phyloP scores from a whole-genome alignment of 2,113 vertebrate species.

The Grallaria varia region DNA sequence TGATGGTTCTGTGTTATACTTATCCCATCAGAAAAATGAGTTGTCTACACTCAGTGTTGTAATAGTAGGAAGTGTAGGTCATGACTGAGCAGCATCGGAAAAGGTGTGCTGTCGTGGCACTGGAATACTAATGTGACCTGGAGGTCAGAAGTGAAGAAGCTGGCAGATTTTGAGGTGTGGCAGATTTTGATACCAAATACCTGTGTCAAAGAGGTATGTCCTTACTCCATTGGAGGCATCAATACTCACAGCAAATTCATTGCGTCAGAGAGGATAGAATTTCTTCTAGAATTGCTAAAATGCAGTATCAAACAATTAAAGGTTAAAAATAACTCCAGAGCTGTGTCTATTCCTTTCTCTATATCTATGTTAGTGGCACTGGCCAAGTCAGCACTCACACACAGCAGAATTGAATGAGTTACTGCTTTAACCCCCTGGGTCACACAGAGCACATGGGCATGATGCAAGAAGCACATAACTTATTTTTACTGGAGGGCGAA shows the following conservation, averaged over 20 bases:
- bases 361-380: not conserved
- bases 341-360: not conserved
- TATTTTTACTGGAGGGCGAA: not conserved
- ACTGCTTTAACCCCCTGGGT: not conserved
- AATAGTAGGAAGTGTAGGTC: not conserved
- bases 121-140: not conserved
- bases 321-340: not conserved
- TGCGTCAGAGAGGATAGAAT: not conserved
- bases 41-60: not conserved
- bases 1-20: not conserved
- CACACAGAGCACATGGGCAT: not conserved
- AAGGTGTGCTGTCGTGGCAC: not conserved
- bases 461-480: not conserved
- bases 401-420: not conserved
- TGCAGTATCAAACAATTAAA: not conserved
- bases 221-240: not conserved
- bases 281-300: constrained; percentile 7
- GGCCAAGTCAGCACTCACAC: not conserved
- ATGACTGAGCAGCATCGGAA: not conserved
- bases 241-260: not conserved
- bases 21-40: not conserved
- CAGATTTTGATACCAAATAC: not conserved
- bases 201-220: not conserved
- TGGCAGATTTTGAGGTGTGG: not conserved
- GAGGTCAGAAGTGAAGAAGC: not conserved